Percentiles rank a stretch among this genome's conserved stretches.
Evolutionary conservation across 2,113 vertebrate genomes (phyloP).

Genomic region (Apus apus): DNA sequence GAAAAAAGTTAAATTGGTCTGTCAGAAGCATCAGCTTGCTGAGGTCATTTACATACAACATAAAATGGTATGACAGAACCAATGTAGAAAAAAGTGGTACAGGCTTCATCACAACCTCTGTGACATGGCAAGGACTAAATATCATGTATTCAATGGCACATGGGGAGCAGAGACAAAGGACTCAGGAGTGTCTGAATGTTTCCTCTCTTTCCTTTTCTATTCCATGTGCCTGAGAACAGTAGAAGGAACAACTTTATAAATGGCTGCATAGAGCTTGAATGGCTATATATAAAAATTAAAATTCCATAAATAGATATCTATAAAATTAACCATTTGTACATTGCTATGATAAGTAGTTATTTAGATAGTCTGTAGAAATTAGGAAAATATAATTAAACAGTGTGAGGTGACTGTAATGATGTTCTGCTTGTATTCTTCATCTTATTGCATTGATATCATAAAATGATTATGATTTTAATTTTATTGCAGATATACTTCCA

Average conservation of each 20-base stretch:
- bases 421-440: neutral
- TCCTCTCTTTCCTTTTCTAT: neutral
- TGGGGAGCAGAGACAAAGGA: neutral
- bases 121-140: neutral
- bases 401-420: neutral
- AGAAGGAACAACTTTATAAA: neutral
- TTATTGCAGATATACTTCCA: neutral
- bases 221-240: neutral
- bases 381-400: neutral
- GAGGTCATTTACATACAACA: neutral
- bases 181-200: neutral
- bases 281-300: neutral
- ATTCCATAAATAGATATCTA: neutral
- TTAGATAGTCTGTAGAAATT: neutral
- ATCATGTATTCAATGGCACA: rapidly evolving
- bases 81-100: rapidly evolving
- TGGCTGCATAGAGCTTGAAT: neutral
- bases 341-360: neutral
- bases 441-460: neutral
- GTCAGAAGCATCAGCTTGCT: neutral
- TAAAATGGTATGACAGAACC: neutral
- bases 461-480: neutral
- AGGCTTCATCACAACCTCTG: neutral
- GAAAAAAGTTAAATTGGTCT: neutral
- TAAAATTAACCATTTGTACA: neutral